Base-by-base conservation (phyloP, 2,888 invertebrate genomes). In the Brachyptera risi region DNA sequence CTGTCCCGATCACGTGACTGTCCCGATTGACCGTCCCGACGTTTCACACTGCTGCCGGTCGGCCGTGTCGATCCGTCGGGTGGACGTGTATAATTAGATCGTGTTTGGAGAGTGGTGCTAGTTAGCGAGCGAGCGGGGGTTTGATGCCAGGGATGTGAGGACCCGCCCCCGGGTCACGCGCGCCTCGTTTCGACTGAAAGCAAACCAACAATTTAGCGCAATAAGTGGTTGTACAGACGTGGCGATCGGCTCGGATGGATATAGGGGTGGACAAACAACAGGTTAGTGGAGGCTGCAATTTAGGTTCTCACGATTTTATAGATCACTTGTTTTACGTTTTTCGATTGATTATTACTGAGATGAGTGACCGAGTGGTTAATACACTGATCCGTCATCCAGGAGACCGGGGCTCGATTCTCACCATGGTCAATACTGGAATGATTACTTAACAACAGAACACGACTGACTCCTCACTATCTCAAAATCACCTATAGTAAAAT, bases 161-260 rank as follows among this genome's bases (percentile, higher is more conserved):
- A 21, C 40, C 40, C 61, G 63, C 61, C 61, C 50, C 40, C 50
- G 26, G 40, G 63, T 64, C 63, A 64, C 63, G 63, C 63, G 47
- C 50, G 49, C 51, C 63, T 61, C 57, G 63, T 60, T 63, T 58
- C 37, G 60, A 58, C 38, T 51, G 44, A 24, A 15, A 42, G 50
- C 42, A 54, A 61, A 50, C 61, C 57, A 63, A 64, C 63, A 64
- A 64, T 64, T 64, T 64, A 64, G 59, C 63, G 59, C 61, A 50
- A 60, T 63, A 58, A 58, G 58, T 57, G 50, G 40, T 23, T 31
- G 15, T 17, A 3, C 26, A 31, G 9, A 15, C 50, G 11, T 31
- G 15, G 50, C 50, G 17, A n/a, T n/a, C n/a, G n/a, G n/a, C 27
- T 26, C 24, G 21, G 50, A 2, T 23, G 50, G 9, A 26, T n/a